These are phyloP conservation scores for Rhagonycha fulva DNA, from an alignment of 2,888 invertebrate species.

Conservation along the genomic window DNA sequence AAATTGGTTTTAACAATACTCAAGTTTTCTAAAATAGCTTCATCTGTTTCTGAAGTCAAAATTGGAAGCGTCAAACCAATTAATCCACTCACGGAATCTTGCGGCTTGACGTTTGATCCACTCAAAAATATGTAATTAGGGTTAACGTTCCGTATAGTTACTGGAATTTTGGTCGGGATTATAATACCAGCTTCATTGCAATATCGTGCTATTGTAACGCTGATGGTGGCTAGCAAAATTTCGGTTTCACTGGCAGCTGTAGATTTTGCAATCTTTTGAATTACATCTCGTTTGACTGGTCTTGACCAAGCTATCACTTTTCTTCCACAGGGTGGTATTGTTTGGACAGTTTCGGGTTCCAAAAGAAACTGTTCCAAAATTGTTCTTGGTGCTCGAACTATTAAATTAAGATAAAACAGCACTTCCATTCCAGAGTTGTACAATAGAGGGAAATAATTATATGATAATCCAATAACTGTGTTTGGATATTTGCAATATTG, in stretches of 20 bases:
- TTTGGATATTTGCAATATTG: conserved; percentile 51
- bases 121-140: conserved; percentile 62
- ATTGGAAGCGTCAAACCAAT: conserved; percentile 69
- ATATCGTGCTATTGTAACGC: conserved; percentile 68
- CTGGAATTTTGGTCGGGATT: conserved; percentile 62
- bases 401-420: conserved; percentile 51
- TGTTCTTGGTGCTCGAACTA: conserved; percentile 58
- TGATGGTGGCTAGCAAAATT: conserved; percentile 65
- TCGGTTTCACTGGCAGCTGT: conserved; percentile 68
- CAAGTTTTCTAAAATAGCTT: conserved; percentile 45
- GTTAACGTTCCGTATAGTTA: conserved; percentile 62
- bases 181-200: conserved; percentile 59
- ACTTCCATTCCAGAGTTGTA: conserved; percentile 54
- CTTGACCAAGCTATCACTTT: conserved; percentile 76
- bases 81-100: conserved; percentile 61
- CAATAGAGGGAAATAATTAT: conserved; percentile 56
- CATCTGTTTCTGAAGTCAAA: conserved; percentile 50
- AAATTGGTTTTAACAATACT: conserved; percentile 54
- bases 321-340: conserved; percentile 70
- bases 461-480: conserved; percentile 48
- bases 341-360: conserved; percentile 61
- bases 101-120: conserved; percentile 52
- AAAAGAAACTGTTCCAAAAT: conserved; percentile 64
- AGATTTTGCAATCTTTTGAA: conserved; percentile 63
- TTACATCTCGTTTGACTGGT: conserved; percentile 61